Evolutionary conservation across 1,140 invertebrate genomes (phyloP).

Genomic region (Mizuhopecten yessoensis): DNA sequence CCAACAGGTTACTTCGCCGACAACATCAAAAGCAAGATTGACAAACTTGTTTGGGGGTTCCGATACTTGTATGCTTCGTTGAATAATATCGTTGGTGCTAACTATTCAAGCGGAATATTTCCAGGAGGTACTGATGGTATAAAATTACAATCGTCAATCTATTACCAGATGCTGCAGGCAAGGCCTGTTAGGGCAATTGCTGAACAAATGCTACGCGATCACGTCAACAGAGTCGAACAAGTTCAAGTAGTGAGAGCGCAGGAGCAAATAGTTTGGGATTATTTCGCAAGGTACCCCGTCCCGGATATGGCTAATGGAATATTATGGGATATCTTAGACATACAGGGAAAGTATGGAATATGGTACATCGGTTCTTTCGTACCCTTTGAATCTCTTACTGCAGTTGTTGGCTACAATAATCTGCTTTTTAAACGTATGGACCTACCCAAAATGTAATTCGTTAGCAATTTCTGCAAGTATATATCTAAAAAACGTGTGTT

Average conservation of each 20-base stretch:
- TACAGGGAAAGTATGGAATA: slow-evolving; percentile 45
- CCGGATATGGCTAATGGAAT: neutral
- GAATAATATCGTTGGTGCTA: neutral
- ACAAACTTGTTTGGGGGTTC: neutral
- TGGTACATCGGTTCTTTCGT: slow-evolving; percentile 54
- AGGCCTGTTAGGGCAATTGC: neutral
- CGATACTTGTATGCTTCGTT: neutral
- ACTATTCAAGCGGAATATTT: slow-evolving; percentile 20
- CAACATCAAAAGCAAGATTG: neutral
- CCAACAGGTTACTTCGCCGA: neutral
- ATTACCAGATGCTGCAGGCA: slow-evolving; percentile 36
- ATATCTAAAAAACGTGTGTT: too few species aligned
- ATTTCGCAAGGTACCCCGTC: slow-evolving; percentile 42
- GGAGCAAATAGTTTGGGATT: slow-evolving; percentile 46
- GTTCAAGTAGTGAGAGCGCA: neutral
- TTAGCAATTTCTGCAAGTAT: too few species aligned
- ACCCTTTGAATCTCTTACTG: slow-evolving; percentile 44
- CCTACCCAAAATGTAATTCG: neutral
- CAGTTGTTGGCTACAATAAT: slow-evolving; percentile 51
- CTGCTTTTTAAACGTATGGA: neutral
- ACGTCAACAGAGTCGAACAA: neutral
- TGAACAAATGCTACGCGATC: neutral
- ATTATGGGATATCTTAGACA: slow-evolving; percentile 56
- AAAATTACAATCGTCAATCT: neutral
- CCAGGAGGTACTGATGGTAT: neutral